phyloP scores from a whole-genome alignment of 2,888 invertebrate genomes.

The Eudemis profundana region DNA sequence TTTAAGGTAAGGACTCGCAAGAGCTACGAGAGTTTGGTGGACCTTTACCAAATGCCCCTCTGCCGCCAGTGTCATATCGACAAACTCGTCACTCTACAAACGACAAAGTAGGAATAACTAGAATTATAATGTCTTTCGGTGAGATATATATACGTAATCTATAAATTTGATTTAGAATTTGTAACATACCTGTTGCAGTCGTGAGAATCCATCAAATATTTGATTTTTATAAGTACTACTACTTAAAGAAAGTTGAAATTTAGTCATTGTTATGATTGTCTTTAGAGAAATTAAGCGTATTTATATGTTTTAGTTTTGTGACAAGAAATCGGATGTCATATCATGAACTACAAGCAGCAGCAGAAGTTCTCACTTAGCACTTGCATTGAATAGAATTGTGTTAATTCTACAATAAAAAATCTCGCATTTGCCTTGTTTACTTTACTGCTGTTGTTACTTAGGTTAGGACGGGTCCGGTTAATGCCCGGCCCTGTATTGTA shows the following conservation, averaged over 20 bases:
- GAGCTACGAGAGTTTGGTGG: slow-evolving; percentile 69
- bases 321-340: too few relatives aligned
- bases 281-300: neutral
- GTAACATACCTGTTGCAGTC: slow-evolving; percentile 27
- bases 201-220: slow-evolving; percentile 35
- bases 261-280: slow-evolving; percentile 8
- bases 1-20: slow-evolving; percentile 74
- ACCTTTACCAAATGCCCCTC: slow-evolving; percentile 73
- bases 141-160: neutral
- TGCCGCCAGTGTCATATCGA: slow-evolving; percentile 78
- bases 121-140: neutral
- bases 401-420: too few relatives aligned
- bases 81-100: slow-evolving; percentile 73
- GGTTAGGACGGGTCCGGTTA: too few relatives aligned
- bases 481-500: too few relatives aligned
- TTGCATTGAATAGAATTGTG: too few relatives aligned
- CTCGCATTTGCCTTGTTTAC: too few relatives aligned
- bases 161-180: slow-evolving; percentile 1
- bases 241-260: slow-evolving; percentile 18
- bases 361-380: too few relatives aligned
- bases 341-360: too few relatives aligned
- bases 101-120: neutral
- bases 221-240: slow-evolving; percentile 30
- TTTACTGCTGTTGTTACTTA: too few relatives aligned
- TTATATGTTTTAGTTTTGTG: too few relatives aligned